Evolutionary conservation across 2,113 vertebrate genomes (phyloP).

Genomic region (Chloroceryle aenea): DNA sequence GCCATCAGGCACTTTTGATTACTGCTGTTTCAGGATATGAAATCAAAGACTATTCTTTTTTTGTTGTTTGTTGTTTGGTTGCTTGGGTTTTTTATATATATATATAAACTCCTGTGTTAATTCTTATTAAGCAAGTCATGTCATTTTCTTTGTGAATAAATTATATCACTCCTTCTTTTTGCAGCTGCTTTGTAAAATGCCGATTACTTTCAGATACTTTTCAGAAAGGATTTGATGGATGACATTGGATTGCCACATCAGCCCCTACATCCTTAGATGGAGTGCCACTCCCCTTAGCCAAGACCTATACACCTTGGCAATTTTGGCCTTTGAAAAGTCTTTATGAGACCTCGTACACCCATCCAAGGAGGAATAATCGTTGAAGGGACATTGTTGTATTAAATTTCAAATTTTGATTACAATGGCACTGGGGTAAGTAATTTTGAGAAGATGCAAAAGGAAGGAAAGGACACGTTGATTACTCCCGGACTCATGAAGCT

Average conservation of each 20-base stretch:
- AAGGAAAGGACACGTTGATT: not conserved
- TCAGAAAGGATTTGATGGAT: not conserved
- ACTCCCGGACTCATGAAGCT: not conserved
- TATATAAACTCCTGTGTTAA: not conserved
- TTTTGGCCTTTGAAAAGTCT: not conserved
- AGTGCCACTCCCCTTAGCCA: not conserved
- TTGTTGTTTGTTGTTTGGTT: too few relatives aligned
- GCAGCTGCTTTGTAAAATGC: slow-evolving; percentile 5
- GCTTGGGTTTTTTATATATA: too few relatives aligned
- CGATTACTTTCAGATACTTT: not conserved
- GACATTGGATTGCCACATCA: not conserved
- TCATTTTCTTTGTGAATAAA: not conserved
- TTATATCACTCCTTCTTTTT: not conserved
- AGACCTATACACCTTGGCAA: not conserved
- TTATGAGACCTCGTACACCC: not conserved
- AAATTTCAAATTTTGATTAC: not conserved
- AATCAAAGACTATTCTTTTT: not conserved
- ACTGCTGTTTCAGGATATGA: not conserved
- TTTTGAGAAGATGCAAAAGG: not conserved
- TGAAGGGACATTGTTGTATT: not conserved
- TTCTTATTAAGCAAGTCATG: not conserved
- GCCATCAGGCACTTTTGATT: not conserved
- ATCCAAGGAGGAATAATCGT: not conserved
- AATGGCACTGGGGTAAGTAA: not conserved
- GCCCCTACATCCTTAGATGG: not conserved